Evolutionary conservation across 1,140 invertebrate species (phyloP).

Genomic region (Delia radicum): DNA sequence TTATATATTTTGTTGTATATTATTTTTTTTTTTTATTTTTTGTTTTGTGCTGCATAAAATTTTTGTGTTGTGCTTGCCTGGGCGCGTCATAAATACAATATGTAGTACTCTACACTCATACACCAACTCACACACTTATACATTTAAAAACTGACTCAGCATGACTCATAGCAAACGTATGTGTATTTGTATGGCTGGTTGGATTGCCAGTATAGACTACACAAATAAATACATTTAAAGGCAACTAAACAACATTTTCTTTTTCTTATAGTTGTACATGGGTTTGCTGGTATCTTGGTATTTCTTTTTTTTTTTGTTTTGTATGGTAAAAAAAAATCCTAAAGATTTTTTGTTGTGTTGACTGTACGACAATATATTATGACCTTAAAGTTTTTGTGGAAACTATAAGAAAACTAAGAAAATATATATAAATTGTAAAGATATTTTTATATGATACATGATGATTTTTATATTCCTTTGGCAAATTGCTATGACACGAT

Average conservation of each 20-base stretch:
- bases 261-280: no score
- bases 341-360: no score
- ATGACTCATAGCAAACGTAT: neutral
- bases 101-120: neutral
- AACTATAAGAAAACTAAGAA: neutral
- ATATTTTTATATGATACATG: neutral
- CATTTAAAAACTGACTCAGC: neutral
- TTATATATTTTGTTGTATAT: neutral
- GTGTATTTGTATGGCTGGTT: neutral
- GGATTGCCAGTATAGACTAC: no score
- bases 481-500: neutral
- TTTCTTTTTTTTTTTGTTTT: no score
- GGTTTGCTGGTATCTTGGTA: no score
- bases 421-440: no score
- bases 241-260: no score
- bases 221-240: no score
- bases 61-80: neutral
- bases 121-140: no score
- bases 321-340: no score
- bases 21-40: neutral
- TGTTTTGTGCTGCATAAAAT: no score
- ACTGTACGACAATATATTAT: neutral
- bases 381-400: neutral
- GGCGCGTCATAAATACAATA: conserved; percentile 3
- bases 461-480: neutral